These are phyloP conservation scores for Conus canariensis DNA, from an alignment of 2,888 invertebrate genomes.

Conservation along the genomic window DNA sequence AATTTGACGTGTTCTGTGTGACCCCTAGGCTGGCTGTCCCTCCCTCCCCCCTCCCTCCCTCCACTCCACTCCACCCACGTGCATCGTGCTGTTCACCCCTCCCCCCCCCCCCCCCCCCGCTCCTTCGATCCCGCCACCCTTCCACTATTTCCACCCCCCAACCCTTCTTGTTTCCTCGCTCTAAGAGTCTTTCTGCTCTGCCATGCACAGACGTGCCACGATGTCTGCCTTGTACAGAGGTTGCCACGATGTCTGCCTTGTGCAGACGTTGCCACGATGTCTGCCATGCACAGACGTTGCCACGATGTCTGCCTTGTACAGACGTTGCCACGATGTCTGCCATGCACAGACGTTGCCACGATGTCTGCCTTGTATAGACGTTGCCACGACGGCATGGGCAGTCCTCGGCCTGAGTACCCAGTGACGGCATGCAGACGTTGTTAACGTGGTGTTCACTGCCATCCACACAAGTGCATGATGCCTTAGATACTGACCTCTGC, in stretches of 20 bases:
- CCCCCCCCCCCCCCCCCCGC: too few species aligned
- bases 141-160: background rate
- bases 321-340: background rate
- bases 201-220: background rate
- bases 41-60: background rate
- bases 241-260: too few species aligned
- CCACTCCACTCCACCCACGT: background rate
- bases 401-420: background rate
- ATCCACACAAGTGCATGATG: background rate
- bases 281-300: background rate
- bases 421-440: background rate
- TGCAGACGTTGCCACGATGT: background rate
- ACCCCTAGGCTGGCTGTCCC: too few species aligned
- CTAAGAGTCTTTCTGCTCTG: background rate
- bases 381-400: background rate
- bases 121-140: too few species aligned
- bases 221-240: background rate
- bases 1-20: slow-evolving; percentile 31
- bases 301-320: background rate
- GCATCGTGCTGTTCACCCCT: background rate
- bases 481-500: background rate
- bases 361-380: background rate
- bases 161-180: background rate
- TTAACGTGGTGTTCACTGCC: too few species aligned
- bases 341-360: background rate